phyloP scores from a whole-genome alignment of 2,113 vertebrate species.

The Microcebus jonahi region DNA sequence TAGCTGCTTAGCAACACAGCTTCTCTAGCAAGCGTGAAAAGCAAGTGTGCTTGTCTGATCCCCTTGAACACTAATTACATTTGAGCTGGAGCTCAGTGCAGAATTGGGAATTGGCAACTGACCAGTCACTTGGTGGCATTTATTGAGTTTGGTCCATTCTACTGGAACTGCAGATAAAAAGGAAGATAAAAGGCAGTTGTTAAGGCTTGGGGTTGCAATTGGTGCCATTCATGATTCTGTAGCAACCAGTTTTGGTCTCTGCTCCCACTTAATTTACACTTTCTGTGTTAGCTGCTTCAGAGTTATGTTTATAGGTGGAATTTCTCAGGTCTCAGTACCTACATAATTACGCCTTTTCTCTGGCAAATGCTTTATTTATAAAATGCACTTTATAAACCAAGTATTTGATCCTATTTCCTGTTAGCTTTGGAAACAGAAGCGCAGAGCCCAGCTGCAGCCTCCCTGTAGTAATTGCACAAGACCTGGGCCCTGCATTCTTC shows the following conservation, averaged over 20 bases:
- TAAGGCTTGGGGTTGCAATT: neutral
- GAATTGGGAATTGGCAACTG: neutral
- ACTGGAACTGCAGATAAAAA: neutral
- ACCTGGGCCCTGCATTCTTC: neutral
- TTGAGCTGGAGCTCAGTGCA: neutral
- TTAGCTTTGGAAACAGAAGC: neutral
- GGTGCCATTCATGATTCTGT: neutral
- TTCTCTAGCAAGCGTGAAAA: neutral
- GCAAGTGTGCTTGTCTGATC: neutral
- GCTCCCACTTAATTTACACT: neutral
- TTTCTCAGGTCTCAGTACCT: neutral
- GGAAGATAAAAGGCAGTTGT: neutral
- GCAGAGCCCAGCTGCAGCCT: neutral
- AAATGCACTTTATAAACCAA: neutral
- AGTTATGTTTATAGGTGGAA: neutral
- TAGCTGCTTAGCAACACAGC: neutral
- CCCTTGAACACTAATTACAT: neutral
- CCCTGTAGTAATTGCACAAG: neutral
- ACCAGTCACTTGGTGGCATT: neutral
- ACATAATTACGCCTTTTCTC: neutral
- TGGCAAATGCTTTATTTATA: neutral
- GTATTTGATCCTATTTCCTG: neutral
- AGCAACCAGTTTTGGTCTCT: neutral
- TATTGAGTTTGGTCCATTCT: constrained; percentile 1
- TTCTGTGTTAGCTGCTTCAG: neutral